Base-by-base conservation (phyloP, 2,888 invertebrate genomes). In the Sesamia inferens region DNA sequence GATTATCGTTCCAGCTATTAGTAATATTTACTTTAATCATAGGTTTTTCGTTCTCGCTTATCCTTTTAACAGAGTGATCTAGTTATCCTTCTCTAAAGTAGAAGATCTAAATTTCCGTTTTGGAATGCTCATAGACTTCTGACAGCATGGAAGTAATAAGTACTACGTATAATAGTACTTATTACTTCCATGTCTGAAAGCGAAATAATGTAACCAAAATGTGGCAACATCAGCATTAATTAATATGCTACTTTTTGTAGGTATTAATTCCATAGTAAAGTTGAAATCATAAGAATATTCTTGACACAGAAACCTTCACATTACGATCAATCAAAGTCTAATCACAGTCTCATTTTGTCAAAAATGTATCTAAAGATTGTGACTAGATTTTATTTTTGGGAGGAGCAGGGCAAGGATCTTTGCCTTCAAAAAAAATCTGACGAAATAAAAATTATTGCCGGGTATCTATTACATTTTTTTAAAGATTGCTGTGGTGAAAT, bases 1-100 rank as follows among this genome's bases (percentile, higher is more conserved):
- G 66, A 65, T 64, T 67, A 0, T 5, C 61, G 66, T 85, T 83
- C 55, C 83, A 74, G 54, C 11, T 14, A 0, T 5, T 5, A 48
- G 5, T 19, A 13, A 39, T 51, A 0, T 5, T 14, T 0, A 48
- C 7, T 16, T 57, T 19, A 55, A 31, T 14, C 64, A 42, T 55
- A 2, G 1, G 6, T 0, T 55, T 14, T n/a, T 67, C 39, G 11
- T 31, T 74, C 58, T 55, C 24, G 47, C 48, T 79, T 58, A n/a
- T 13, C 10, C 65, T 58, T 44, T 14, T 11, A 0, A 5, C 1
- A 5, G 24, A 14, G 1, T 11, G 4, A 2, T 48, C 2, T 22
- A 22, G 22, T 19, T 59, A 6, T 84, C 66, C 19, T 64, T 31
- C 16, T 77, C 63, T 67, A 62, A 70, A 47, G 69, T 42, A 4